Evolutionary conservation across 2,888 invertebrate genomes (phyloP), one percentile per base, ranked within the genome.

Genomic region (Colostygia pectinataria): DNA sequence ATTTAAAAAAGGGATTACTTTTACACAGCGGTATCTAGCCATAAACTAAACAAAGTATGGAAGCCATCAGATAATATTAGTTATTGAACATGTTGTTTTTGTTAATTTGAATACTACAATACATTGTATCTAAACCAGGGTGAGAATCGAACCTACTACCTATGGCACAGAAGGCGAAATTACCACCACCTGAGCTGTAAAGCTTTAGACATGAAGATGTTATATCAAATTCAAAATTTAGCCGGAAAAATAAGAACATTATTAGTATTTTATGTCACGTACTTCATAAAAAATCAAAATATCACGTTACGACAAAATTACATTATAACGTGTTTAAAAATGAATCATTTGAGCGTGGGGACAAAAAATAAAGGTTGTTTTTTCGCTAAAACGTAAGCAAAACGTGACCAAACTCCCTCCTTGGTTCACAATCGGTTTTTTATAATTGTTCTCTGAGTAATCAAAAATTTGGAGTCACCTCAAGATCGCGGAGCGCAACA

Each of bases 391-490:
- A 55, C 39, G 49, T 47, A 54, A 52, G 53, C 55, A 58, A 53
- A 55, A 57, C 59, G 59, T 59, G 59, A 59, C 53, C 52, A 41
- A 55, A 51, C 55, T 48, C 53, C 53, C 52, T 49, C 57, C 55
- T 55, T 45, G 39, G 55, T 43, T 52, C 53, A 61, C 61, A 61
- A 61, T 61, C 46, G 56, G 42, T 62, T 62, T 62, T 59, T 62
- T 62, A 55, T 57, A 53, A 60, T 62, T 62, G 62, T 70, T 63
- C 68, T 71, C 66, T 53, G 46, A 59, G 62, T 63, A 67, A 67
- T 71, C 65, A 63, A 66, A 32, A 72, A 65, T 71, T 70, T 67
- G 65, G 59, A 68, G 68, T 68, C 67, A 63, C 71, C 71, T 76
- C 72, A 64, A 67, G 74, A 71, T 68, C 74, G 73, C 32, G 42